Conservation (phyloP, 2,113 vertebrate genomes). For the Dromiciops gliroides region DNA sequence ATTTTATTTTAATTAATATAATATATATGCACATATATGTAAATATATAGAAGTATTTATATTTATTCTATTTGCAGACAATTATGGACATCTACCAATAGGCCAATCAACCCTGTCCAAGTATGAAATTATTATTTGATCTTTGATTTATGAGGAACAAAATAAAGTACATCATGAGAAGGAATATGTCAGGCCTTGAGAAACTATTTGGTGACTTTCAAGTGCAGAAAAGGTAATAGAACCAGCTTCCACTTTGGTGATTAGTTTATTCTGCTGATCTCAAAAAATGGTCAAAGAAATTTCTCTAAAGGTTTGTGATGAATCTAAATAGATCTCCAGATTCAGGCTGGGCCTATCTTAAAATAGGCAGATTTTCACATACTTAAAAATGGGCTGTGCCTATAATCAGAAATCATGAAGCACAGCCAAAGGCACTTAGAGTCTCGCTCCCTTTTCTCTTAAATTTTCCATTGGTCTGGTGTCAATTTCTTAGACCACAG, state of each 20-base stretch:
- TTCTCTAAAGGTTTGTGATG: background rate
- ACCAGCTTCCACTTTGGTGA: background rate
- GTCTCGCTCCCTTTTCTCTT: background rate
- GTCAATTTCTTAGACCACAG: background rate
- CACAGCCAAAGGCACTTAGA: background rate
- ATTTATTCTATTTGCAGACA: background rate
- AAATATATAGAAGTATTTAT: background rate
- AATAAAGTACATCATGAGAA: background rate
- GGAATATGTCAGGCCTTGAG: background rate
- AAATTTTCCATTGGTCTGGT: background rate
- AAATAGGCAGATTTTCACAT: background rate
- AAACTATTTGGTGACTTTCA: background rate
- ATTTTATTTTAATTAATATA: no score
- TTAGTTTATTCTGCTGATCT: background rate
- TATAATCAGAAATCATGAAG: background rate
- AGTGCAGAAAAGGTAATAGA: background rate
- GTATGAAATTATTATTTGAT: background rate
- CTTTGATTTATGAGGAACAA: background rate
- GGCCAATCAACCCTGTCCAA: background rate
- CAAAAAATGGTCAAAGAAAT: background rate
- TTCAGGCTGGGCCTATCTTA: background rate
- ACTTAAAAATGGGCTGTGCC: background rate
- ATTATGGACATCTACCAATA: background rate
- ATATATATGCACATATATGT: no score
- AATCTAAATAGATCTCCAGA: background rate